phyloP scores from a whole-genome alignment of 1,140 invertebrate species.

The Latrodectus geometricus region DNA sequence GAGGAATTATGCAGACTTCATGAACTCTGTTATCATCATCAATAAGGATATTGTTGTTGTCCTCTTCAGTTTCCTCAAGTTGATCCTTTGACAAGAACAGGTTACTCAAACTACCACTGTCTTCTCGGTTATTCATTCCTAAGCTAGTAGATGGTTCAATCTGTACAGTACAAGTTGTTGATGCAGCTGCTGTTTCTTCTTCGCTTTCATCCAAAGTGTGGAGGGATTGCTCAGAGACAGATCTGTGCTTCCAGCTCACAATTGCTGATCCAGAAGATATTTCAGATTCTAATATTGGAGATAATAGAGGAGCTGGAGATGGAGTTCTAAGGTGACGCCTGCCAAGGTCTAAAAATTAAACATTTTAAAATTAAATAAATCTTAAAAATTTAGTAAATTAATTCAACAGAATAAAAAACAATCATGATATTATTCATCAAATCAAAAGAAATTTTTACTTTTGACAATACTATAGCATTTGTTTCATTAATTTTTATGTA shows the following conservation, averaged over 20 bases:
- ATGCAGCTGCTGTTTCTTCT: constrained; percentile 7
- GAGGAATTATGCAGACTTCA: constrained; percentile 53
- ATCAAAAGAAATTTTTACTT: no score
- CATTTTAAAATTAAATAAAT: constrained; percentile 8
- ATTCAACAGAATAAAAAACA: no score
- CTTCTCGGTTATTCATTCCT: constrained; percentile 38
- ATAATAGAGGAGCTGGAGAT: constrained; percentile 51
- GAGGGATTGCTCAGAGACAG: constrained; percentile 57
- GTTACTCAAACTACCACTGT: constrained; percentile 59
- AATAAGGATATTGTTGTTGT: constrained; percentile 34
- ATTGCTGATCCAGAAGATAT: constrained; percentile 55
- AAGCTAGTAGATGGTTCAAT: constrained; percentile 13
- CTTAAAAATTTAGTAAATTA: no score
- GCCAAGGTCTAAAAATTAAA: neutral
- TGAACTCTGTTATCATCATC: constrained; percentile 49
- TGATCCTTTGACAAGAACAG: constrained; percentile 53
- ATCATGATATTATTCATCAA: no score
- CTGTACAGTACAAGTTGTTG: constrained; percentile 29
- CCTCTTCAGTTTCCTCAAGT: constrained; percentile 21
- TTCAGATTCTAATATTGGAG: constrained; percentile 56
- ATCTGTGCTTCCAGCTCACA: constrained; percentile 59
- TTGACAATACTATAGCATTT: no score
- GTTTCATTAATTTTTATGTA: no score
- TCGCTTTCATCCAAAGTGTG: constrained; percentile 51
- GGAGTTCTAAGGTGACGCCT: constrained; percentile 42